phyloP scores from a whole-genome alignment of 2,888 invertebrate species.

The Apodemia zela region DNA sequence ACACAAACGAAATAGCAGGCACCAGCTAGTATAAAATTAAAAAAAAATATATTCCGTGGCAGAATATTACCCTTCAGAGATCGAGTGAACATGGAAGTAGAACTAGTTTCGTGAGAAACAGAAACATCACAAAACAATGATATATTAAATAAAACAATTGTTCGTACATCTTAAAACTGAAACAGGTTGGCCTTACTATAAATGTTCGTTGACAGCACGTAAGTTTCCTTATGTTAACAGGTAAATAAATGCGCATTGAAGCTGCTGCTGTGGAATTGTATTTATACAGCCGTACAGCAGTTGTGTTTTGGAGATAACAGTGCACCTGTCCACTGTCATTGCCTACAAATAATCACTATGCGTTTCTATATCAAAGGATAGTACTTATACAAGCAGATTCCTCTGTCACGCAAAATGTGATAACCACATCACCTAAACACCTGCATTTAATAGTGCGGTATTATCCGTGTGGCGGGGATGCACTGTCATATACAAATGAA shows the following conservation, averaged over 20 bases:
- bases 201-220: neutral
- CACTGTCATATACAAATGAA: too few species aligned
- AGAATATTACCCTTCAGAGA: neutral
- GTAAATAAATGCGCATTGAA: neutral
- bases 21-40: too few species aligned
- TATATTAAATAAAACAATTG: neutral
- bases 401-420: too few species aligned
- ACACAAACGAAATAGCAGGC: too few species aligned
- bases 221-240: neutral
- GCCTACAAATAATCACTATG: too few species aligned
- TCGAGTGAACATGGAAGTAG: neutral
- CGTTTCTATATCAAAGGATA: too few species aligned
- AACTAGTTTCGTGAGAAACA: constrained; percentile 10
- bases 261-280: neutral
- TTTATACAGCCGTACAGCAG: neutral
- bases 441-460: too few species aligned
- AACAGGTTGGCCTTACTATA: neutral
- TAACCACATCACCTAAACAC: too few species aligned
- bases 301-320: neutral
- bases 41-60: neutral
- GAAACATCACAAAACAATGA: neutral
- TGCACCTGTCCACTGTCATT: neutral
- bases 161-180: neutral
- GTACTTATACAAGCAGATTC: too few species aligned
- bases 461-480: too few species aligned